Evolutionary conservation across 2,797 vertebrate species (phyloP).

Genomic region (Enteromius treurensis): DNA sequence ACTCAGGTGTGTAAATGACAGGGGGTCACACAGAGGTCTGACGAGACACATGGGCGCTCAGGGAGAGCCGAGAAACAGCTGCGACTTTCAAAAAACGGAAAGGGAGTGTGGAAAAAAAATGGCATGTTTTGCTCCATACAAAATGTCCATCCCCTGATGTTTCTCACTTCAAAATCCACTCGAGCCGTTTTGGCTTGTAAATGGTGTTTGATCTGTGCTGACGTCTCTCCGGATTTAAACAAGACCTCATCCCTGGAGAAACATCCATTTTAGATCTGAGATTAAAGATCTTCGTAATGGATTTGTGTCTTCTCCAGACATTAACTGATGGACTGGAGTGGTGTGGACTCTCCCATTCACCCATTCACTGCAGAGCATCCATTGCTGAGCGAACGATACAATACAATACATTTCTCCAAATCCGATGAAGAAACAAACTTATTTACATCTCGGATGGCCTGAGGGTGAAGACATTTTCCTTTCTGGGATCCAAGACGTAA

Average conservation of each 20-base stretch:
- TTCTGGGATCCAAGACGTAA: not conserved
- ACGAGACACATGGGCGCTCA: not conserved
- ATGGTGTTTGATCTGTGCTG: not conserved
- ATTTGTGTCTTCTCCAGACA: not conserved
- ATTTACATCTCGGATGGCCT: not conserved
- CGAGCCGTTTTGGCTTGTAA: too few species aligned
- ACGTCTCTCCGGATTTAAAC: not conserved
- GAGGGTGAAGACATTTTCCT: not conserved
- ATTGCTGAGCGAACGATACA: not conserved
- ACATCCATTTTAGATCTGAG: too few species aligned
- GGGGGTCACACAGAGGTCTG: conserved; percentile 23
- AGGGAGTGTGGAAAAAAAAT: not conserved
- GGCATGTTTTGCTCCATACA: not conserved
- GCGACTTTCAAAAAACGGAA: not conserved
- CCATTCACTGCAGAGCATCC: not conserved
- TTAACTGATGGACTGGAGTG: not conserved
- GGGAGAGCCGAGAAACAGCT: not conserved
- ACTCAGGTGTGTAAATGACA: conserved; percentile 39
- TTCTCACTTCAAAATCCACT: too few species aligned
- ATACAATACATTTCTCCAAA: not conserved
- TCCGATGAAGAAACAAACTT: not conserved
- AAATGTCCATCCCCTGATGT: too few species aligned
- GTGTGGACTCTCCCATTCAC: not conserved
- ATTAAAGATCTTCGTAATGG: not conserved
- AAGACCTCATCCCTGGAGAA: too few species aligned